A percentile compares a stretch with the other conserved stretches of the same genome.
Evolutionary conservation across 2,888 invertebrate species (phyloP).

Genomic region (Siphlonurus alternatus): DNA sequence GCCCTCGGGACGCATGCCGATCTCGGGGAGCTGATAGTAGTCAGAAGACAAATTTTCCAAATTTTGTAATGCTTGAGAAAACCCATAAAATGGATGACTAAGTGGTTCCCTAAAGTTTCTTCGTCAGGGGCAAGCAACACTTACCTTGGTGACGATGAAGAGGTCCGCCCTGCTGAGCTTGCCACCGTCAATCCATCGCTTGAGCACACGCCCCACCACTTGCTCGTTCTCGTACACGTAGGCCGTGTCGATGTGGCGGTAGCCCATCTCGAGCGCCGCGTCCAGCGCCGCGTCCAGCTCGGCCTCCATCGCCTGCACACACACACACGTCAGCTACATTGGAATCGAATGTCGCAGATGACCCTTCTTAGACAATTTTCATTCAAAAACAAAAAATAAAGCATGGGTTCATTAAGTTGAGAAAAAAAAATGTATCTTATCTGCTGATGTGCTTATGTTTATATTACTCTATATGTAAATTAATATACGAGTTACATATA

Average conservation of each 20-base stretch:
- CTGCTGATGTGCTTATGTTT: too few species aligned
- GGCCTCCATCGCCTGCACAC: conserved; percentile 28
- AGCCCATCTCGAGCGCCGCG: conserved; percentile 54
- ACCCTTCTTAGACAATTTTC: too few species aligned
- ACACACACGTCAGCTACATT: too few species aligned
- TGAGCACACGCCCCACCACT: conserved; percentile 53
- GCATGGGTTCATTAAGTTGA: too few species aligned
- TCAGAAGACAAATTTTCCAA: background rate
- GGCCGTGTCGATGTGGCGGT: conserved; percentile 71
- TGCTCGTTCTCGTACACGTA: conserved; percentile 60
- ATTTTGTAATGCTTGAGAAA: conserved; percentile 38
- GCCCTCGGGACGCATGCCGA: conserved; percentile 42
- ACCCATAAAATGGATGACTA: too few species aligned
- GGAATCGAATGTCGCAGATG: conserved; percentile 27
- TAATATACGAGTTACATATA: too few species aligned
- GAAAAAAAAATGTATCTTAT: too few species aligned
- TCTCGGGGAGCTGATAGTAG: conserved; percentile 23
- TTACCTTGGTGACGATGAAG: conserved; percentile 68
- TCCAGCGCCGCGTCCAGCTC: conserved; percentile 53
- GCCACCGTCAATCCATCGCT: conserved; percentile 49
- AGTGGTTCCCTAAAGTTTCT: too few species aligned
- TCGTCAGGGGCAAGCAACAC: too few species aligned
- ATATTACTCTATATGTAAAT: too few species aligned
- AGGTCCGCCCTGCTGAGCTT: conserved; percentile 56
- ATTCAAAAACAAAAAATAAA: too few species aligned